Evolutionary conservation across 2,888 invertebrate species (phyloP).

Genomic region (Drosophila pseudotakahashii): DNA sequence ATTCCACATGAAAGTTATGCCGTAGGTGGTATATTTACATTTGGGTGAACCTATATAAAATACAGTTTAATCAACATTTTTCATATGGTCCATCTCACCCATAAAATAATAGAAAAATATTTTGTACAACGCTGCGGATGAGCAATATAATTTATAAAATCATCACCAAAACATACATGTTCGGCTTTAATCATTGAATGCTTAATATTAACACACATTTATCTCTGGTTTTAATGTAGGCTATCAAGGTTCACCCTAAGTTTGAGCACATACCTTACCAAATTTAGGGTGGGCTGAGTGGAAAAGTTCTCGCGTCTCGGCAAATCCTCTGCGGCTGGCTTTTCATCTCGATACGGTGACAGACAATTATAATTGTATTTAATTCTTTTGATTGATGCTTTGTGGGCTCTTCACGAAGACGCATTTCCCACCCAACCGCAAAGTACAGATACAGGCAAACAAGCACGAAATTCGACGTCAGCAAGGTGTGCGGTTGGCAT

Average conservation of each 20-base stretch:
- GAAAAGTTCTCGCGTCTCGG: constrained; percentile 18
- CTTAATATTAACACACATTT: too few species aligned
- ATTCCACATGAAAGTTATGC: constrained; percentile 4
- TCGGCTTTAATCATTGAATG: too few species aligned
- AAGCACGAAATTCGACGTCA: constrained; percentile 14
- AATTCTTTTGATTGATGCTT: constrained; percentile 52
- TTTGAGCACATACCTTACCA: background rate
- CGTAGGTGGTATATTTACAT: background rate
- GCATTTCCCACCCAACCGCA: constrained; percentile 2
- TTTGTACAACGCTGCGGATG: background rate
- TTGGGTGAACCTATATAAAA: background rate
- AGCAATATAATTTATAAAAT: background rate
- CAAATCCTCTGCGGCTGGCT: constrained; percentile 31
- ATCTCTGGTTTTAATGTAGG: too few species aligned
- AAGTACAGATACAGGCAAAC: constrained; percentile 1
- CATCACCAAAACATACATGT: too few species aligned
- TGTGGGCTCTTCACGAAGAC: constrained; percentile 26
- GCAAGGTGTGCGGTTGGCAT: constrained; percentile 43
- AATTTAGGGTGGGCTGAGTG: background rate
- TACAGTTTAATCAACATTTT: background rate
- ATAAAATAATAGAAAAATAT: background rate
- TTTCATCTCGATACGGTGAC: constrained; percentile 51
- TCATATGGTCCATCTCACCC: too few species aligned
- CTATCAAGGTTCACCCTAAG: background rate
- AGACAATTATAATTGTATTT: constrained; percentile 59